phyloP scores from a whole-genome alignment of 2,888 invertebrate genomes.

The Osmoderma eremita region DNA sequence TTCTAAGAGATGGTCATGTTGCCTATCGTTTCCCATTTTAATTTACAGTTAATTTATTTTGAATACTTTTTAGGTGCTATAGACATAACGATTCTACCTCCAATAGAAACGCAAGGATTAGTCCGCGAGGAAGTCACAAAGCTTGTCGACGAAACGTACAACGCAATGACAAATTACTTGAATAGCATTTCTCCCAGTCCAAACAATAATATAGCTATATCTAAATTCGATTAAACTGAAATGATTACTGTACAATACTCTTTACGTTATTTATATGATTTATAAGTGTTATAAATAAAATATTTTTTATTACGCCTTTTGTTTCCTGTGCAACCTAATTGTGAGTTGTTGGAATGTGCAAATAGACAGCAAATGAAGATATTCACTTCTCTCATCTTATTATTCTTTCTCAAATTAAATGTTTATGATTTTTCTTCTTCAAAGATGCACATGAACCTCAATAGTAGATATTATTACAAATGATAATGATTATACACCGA shows the following conservation, averaged over 20 bases:
- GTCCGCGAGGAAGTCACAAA: slow-evolving; percentile 71
- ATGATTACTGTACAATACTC: slow-evolving; percentile 31
- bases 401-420: too few species aligned
- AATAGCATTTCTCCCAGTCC: slow-evolving; percentile 63
- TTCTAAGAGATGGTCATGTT: too few species aligned
- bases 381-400: too few species aligned
- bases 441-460: too few species aligned
- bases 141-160: slow-evolving; percentile 74
- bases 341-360: too few species aligned
- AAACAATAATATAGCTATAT: slow-evolving; percentile 48
- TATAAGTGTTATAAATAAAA: slow-evolving; percentile 42
- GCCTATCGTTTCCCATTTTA: too few species aligned
- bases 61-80: slow-evolving; percentile 74
- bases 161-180: slow-evolving; percentile 74
- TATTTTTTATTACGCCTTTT: slow-evolving; percentile 37
- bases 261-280: slow-evolving; percentile 42
- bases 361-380: too few species aligned
- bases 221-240: slow-evolving; percentile 48
- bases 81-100: slow-evolving; percentile 77
- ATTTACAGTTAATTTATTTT: too few species aligned
- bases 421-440: too few species aligned
- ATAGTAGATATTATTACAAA: too few species aligned
- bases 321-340: neutral
- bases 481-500: too few species aligned
- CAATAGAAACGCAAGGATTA: slow-evolving; percentile 74